A percentile compares a stretch with the other conserved stretches of the same genome.
These are phyloP conservation scores for Phymatocera aterrima DNA, from an alignment of 2,888 invertebrate genomes.

Conservation along the genomic window DNA sequence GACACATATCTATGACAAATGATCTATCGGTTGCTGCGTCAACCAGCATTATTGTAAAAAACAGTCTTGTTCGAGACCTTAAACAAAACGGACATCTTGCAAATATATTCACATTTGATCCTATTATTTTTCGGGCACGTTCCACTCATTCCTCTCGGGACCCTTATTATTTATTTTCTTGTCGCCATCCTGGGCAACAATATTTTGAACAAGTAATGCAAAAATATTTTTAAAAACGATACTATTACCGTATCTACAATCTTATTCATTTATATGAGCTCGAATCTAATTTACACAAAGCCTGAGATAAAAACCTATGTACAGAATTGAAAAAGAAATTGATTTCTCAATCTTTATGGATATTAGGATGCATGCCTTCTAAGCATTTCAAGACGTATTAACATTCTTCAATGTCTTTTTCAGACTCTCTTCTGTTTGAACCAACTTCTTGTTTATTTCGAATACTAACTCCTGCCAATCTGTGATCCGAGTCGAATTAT, in stretches of 20 bases:
- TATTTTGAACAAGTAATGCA: background rate
- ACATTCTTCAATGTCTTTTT: background rate
- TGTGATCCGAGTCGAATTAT: background rate
- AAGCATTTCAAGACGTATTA: background rate
- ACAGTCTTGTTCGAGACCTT: too few relatives aligned
- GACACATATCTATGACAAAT: too few relatives aligned
- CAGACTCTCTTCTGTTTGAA: background rate
- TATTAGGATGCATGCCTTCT: background rate
- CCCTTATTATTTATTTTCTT: too few relatives aligned
- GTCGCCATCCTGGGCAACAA: too few relatives aligned
- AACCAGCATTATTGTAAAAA: too few relatives aligned
- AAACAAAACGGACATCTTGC: too few relatives aligned
- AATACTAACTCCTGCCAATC: background rate
- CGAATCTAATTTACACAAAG: background rate
- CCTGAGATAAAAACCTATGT: background rate
- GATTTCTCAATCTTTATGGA: background rate
- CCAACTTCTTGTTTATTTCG: background rate
- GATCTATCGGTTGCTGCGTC: too few relatives aligned
- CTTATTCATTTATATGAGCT: background rate
- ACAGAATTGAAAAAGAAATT: background rate
- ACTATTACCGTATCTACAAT: background rate
- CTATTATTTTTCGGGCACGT: too few relatives aligned
- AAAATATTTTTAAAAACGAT: background rate
- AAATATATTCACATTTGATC: too few relatives aligned
- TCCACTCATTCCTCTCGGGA: too few relatives aligned